Evolutionary conservation across 2,113 vertebrate genomes (phyloP).

Genomic region (Aegithalos caudatus): DNA sequence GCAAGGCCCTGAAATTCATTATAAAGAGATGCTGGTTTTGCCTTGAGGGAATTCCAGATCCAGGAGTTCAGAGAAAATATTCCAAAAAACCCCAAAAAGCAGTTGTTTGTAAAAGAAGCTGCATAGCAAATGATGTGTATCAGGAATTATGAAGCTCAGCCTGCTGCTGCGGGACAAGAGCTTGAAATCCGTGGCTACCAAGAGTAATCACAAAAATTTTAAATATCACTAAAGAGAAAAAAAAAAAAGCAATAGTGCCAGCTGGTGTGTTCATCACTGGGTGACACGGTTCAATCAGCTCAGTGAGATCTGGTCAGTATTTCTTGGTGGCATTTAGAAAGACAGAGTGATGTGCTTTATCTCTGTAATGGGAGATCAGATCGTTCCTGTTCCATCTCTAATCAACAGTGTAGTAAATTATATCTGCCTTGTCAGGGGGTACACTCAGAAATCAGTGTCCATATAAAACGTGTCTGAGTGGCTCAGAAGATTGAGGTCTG

Average conservation of each 20-base stretch:
- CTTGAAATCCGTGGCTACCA: not conserved
- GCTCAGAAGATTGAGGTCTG: not conserved
- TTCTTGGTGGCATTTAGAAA: not conserved
- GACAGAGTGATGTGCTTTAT: not conserved
- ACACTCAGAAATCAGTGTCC: constrained; percentile 8
- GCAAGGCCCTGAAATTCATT: not conserved
- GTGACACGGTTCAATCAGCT: not conserved
- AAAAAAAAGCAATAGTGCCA: not conserved
- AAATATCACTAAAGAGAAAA: not conserved
- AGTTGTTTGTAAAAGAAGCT: not conserved
- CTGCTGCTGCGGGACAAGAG: not conserved
- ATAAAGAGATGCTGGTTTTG: not conserved
- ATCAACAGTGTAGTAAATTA: constrained; percentile 14
- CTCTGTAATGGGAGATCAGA: not conserved
- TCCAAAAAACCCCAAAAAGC: not conserved
- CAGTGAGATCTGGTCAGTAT: not conserved
- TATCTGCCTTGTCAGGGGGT: not conserved
- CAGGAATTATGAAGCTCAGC: not conserved
- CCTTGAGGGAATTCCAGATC: not conserved
- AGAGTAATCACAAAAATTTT: not conserved
- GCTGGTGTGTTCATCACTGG: not conserved
- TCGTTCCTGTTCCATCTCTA: not conserved
- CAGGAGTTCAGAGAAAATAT: not conserved
- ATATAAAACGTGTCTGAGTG: not conserved
- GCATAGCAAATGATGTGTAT: not conserved